Evolutionary conservation across 2,888 invertebrate species (phyloP).

Genomic region (Drosophila koepferae): DNA sequence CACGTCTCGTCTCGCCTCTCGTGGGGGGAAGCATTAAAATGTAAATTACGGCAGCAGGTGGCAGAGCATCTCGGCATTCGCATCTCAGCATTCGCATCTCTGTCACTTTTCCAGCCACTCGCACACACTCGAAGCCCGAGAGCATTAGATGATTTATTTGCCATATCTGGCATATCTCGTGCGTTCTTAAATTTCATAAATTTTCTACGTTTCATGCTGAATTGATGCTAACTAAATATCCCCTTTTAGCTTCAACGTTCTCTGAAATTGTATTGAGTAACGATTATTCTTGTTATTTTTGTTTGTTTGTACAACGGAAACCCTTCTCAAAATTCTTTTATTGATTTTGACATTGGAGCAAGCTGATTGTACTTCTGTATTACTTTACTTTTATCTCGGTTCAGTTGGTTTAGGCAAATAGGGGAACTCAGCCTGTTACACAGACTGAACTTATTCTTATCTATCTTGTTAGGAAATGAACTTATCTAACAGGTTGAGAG

Average conservation of each 20-base stretch:
- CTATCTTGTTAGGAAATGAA: background rate
- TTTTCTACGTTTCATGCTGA: slow-evolving; percentile 58
- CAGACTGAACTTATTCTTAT: background rate
- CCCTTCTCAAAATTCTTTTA: background rate
- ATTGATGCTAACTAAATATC: slow-evolving; percentile 54
- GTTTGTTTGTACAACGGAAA: background rate
- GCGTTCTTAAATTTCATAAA: slow-evolving; percentile 67
- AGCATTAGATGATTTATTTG: slow-evolving; percentile 70
- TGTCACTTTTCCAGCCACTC: background rate
- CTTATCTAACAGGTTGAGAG: background rate
- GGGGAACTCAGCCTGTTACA: background rate
- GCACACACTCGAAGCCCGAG: background rate
- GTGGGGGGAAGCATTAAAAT: slow-evolving; percentile 49
- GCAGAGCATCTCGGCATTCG: slow-evolving; percentile 6
- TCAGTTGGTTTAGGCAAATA: background rate
- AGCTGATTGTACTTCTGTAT: background rate
- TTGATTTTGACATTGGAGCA: slow-evolving; percentile 2
- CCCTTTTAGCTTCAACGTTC: slow-evolving; percentile 15
- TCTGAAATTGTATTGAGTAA: background rate
- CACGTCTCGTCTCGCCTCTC: background rate
- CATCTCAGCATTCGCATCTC: no score
- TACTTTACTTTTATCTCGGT: background rate
- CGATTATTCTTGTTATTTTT: slow-evolving; percentile 3
- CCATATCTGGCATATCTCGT: slow-evolving; percentile 58
- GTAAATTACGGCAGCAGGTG: slow-evolving; percentile 64